Conservation (phyloP, 2,888 invertebrate genomes). For the Xestia c-nigrum region DNA sequence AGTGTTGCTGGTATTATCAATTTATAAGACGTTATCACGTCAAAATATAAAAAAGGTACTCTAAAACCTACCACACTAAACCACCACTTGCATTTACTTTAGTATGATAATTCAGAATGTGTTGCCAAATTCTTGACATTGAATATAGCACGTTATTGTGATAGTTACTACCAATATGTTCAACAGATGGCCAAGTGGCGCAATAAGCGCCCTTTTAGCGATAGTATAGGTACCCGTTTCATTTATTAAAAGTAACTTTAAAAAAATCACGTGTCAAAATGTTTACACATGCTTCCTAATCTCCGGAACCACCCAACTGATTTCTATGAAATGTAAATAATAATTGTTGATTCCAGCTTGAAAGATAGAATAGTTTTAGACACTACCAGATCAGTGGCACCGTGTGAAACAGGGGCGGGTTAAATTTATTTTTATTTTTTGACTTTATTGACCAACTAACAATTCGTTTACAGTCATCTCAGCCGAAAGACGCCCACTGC, state of each 20-base stretch:
- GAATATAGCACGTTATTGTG: conserved; percentile 40
- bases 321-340: not conserved
- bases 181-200: conserved; percentile 28
- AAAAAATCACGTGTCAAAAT: not conserved
- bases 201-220: not conserved
- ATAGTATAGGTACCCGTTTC: conserved; percentile 5
- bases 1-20: too few species aligned
- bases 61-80: too few species aligned
- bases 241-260: not conserved
- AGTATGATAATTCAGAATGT: not conserved
- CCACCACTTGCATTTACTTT: not conserved
- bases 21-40: too few species aligned
- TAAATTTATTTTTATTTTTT: too few species aligned
- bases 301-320: not conserved
- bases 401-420: too few species aligned
- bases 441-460: too few species aligned
- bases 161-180: conserved; percentile 3
- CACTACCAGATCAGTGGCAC: not conserved
- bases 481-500: too few species aligned
- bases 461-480: too few species aligned
- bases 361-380: not conserved
- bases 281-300: not conserved
- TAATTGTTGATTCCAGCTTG: not conserved
- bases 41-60: too few species aligned
- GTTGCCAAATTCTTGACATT: conserved; percentile 36